phyloP scores from a whole-genome alignment of 2,888 invertebrate genomes.

The Eupithecia exiguata region DNA sequence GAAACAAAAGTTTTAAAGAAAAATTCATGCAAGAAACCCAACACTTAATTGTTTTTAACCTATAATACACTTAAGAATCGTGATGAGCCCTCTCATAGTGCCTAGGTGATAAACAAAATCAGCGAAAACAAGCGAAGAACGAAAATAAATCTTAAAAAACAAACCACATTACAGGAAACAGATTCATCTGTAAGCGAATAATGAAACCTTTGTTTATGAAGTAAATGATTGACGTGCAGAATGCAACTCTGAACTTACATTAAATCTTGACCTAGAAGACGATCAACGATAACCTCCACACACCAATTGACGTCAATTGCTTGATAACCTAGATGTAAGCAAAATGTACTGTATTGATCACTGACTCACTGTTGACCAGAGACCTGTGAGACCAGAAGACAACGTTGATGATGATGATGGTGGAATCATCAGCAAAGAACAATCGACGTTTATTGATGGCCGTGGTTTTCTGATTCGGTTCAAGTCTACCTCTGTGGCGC shows the following conservation, averaged over 20 bases:
- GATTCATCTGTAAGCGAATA: constrained; percentile 9
- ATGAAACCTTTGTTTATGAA: constrained; percentile 14
- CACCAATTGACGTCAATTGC: constrained; percentile 76
- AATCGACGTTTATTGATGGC: neutral
- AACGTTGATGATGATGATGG: constrained; percentile 20
- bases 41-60: neutral
- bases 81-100: neutral
- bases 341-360: constrained; percentile 63
- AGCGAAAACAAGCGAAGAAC: neutral
- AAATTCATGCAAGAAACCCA: neutral
- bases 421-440: neutral
- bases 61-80: neutral
- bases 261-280: constrained; percentile 37
- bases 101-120: neutral
- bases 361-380: constrained; percentile 55
- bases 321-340: constrained; percentile 72
- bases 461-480: neutral
- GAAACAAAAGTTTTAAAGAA: constrained; percentile 13
- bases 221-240: constrained; percentile 24
- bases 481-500: no score
- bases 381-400: constrained; percentile 38
- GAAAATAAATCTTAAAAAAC: neutral
- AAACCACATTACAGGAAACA: neutral
- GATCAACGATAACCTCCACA: constrained; percentile 67
- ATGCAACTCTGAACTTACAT: constrained; percentile 22